Evolutionary conservation across 2,888 invertebrate genomes (phyloP).

Genomic region (Girardia tigrina): DNA sequence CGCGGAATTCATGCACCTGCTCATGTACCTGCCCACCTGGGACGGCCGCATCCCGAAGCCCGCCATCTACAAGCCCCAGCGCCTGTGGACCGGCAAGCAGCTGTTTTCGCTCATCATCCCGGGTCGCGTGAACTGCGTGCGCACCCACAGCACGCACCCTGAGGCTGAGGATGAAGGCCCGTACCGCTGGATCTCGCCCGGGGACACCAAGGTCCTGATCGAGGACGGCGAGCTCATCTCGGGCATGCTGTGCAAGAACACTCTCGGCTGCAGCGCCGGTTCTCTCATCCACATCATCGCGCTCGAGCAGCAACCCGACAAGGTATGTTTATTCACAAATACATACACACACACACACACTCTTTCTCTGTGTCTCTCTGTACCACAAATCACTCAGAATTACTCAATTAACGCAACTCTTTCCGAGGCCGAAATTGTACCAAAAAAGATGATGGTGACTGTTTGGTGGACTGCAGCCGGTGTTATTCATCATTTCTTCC

Average conservation of each 20-base stretch:
- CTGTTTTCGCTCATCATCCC: slow-evolving; percentile 88
- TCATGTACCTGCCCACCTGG: slow-evolving; percentile 97
- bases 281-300: slow-evolving; percentile 91
- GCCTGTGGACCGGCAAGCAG: slow-evolving; percentile 90
- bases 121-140: slow-evolving; percentile 89
- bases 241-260: slow-evolving; percentile 95
- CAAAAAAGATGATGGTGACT: no score
- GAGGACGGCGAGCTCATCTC: slow-evolving; percentile 92
- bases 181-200: slow-evolving; percentile 97
- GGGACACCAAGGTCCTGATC: slow-evolving; percentile 77
- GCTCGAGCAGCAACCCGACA: slow-evolving; percentile 86
- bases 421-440: no score
- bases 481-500: no score
- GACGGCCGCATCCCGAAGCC: slow-evolving; percentile 98
- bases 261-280: slow-evolving; percentile 89
- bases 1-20: slow-evolving; percentile 93
- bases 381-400: no score
- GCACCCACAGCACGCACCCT: slow-evolving; percentile 94
- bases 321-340: slow-evolving; percentile 71
- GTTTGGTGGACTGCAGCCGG: no score
- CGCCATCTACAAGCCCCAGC: slow-evolving; percentile 83
- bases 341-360: no score
- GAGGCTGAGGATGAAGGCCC: slow-evolving; percentile 97
- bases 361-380: no score
- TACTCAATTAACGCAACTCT: no score